Evolutionary conservation across 2,888 invertebrate genomes (phyloP), one percentile per base, ranked within the genome.

Genomic region (Reticulitermes lucifugus): DNA sequence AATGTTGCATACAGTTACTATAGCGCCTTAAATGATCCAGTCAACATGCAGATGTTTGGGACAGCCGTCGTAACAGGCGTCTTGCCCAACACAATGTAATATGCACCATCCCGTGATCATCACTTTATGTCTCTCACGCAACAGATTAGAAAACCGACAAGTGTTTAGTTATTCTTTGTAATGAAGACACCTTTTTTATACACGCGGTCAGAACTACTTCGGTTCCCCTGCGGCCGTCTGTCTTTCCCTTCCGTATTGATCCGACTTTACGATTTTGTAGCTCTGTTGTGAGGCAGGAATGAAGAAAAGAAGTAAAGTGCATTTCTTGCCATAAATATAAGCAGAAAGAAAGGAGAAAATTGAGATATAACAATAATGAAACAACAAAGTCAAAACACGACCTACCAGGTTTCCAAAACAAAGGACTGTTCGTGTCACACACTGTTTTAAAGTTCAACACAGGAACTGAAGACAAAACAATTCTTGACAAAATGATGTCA

Each of bases 251-350:
- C 35, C 12, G 46, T 79, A 79, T 79, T 79, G 79, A 79, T 79
- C 79, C 79, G 10, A 79, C n/a, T 55, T 79, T 14, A 79, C 79
- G 51, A 79, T 79, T 51, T 79, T 25, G n/a, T 65, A 65, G 65
- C 65, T 25, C 65, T 51, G 25, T 9, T 18, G 51, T n/a, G 46
- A 18, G 35, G 14, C 14, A 43, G 46, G 51, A 5, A 10, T 10
- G 75, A 18, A 41, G 22, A 35, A 75, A 0, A 29, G 41, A 9
- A 75, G 35, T 35, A 75, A 75, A 43, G 75, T 75, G 35, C 41
- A 55, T 9, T 12, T 22, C n/a, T 22, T 46, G 41, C 43, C 75
- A 71, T 71, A 71, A 71, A 25, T 29, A 71, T 12, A 71, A 7
- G 6, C 46, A 46, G 46, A 1, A 46, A 46, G 46, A 46, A 46